phyloP scores from a whole-genome alignment of 1,140 invertebrate genomes.

The Lucilia sericata region DNA sequence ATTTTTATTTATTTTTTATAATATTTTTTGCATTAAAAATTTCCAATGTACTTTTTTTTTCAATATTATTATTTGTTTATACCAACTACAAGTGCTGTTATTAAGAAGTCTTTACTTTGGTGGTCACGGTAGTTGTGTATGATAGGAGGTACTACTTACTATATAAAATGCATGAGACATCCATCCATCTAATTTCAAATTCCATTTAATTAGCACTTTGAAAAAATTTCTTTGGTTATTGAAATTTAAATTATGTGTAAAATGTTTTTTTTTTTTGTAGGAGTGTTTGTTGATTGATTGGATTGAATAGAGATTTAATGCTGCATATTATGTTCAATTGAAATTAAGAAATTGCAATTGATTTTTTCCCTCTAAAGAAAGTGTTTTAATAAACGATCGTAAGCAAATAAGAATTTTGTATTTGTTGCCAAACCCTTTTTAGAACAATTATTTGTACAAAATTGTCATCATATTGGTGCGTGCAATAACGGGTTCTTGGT shows the following conservation, averaged over 20 bases:
- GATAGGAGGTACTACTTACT: background rate
- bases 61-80: background rate
- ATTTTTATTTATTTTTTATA: background rate
- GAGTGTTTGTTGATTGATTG: no score
- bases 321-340: no score
- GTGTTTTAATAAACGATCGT: no score
- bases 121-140: constrained; percentile 3
- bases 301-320: no score
- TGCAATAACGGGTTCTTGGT: no score
- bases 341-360: no score
- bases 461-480: no score
- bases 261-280: background rate
- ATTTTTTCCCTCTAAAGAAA: no score
- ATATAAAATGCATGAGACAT: background rate
- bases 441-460: no score
- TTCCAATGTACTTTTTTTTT: background rate
- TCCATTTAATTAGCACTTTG: background rate
- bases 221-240: background rate
- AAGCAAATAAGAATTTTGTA: no score
- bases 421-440: no score
- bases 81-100: background rate
- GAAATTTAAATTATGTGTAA: background rate
- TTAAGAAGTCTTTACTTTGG: background rate
- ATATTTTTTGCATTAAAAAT: background rate
- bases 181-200: background rate